phyloP scores from a whole-genome alignment of 2,888 invertebrate species.

The Eubasilissa splendida region DNA sequence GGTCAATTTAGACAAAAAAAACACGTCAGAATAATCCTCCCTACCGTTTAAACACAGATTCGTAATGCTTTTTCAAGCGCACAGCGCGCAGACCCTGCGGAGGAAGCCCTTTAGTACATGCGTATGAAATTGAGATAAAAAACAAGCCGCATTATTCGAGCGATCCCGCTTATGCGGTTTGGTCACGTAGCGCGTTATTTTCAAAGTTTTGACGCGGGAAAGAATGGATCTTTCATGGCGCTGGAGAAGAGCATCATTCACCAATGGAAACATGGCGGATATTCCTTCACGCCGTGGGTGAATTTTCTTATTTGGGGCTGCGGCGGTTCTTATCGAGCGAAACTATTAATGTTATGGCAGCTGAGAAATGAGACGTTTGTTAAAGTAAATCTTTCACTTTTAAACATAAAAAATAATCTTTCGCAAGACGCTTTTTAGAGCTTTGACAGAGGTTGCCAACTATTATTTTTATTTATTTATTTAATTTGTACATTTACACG shows the following conservation, averaged over 20 bases:
- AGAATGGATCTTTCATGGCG: constrained; percentile 57
- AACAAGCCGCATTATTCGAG: constrained; percentile 22
- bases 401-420: constrained; percentile 8
- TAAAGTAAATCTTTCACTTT: constrained; percentile 1
- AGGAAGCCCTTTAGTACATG: neutral
- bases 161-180: constrained; percentile 45
- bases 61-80: neutral
- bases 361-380: constrained; percentile 23
- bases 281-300: constrained; percentile 40
- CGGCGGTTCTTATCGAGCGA: constrained; percentile 15
- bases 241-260: constrained; percentile 57
- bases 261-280: constrained; percentile 53
- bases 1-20: neutral
- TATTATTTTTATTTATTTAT: no score
- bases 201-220: constrained; percentile 56
- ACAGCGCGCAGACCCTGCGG: neutral
- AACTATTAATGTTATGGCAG: constrained; percentile 13
- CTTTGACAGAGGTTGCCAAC: no score
- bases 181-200: constrained; percentile 57
- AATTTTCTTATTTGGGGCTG: constrained; percentile 38
- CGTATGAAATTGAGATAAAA: constrained; percentile 33
- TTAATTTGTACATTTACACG: no score
- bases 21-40: neutral
- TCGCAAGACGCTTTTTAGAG: neutral
- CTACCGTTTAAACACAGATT: constrained; percentile 6